These are phyloP conservation scores for Drosophila limbata DNA, from an alignment of 2,888 invertebrate genomes.

Conservation along the genomic window DNA sequence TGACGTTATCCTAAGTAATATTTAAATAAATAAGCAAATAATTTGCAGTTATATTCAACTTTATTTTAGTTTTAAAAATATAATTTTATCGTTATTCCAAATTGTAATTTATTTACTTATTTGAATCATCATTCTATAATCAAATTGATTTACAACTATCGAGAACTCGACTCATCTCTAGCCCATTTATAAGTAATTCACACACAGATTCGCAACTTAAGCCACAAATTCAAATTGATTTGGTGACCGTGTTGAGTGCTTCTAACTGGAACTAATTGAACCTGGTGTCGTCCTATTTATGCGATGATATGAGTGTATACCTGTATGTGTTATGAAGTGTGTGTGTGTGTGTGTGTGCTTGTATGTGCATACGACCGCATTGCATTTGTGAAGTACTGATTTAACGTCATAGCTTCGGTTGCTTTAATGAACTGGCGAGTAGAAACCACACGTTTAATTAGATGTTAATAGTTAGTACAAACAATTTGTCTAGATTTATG, in stretches of 20 bases:
- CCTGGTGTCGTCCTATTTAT: conserved; percentile 27
- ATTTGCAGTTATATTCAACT: background rate
- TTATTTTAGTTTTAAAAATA: too few relatives aligned
- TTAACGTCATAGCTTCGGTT: conserved; percentile 19
- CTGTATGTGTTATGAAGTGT: conserved; percentile 2
- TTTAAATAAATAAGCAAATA: background rate
- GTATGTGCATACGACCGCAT: conserved; percentile 12
- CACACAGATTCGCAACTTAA: conserved; percentile 22
- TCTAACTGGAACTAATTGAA: conserved; percentile 66
- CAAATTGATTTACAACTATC: background rate
- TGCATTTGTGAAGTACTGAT: conserved; percentile 23
- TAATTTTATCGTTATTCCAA: too few relatives aligned
- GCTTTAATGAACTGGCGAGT: conserved; percentile 31
- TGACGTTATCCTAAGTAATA: background rate
- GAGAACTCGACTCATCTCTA: conserved; percentile 5
- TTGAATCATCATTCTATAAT: too few relatives aligned
- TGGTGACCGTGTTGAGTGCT: conserved; percentile 56
- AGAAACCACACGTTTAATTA: conserved; percentile 46
- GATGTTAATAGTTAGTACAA: conserved; percentile 11
- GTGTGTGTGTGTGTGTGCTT: conserved; percentile 2
- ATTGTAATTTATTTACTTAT: too few relatives aligned
- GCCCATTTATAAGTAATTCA: background rate
- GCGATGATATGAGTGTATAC: conserved; percentile 6
- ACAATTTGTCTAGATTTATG: conserved; percentile 19
- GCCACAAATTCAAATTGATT: conserved; percentile 66